phyloP scores from a whole-genome alignment of 2,888 invertebrate genomes.

The Acronicta alni region DNA sequence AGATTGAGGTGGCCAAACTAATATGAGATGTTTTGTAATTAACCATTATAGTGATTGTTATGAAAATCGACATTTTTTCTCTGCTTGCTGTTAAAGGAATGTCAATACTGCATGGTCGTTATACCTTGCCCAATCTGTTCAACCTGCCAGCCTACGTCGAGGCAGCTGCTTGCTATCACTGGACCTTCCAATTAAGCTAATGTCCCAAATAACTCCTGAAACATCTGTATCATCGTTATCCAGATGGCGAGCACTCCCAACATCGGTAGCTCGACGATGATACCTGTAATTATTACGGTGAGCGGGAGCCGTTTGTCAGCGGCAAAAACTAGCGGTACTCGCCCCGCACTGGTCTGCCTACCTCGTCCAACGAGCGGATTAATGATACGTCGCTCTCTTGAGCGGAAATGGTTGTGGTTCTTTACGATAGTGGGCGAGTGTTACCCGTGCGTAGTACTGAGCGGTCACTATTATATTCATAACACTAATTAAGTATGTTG shows the following conservation, averaged over 20 bases:
- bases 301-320: conserved; percentile 62
- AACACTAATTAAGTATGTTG: too few relatives aligned
- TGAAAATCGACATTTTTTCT: too few relatives aligned
- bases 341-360: conserved; percentile 6
- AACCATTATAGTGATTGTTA: too few relatives aligned
- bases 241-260: conserved; percentile 2
- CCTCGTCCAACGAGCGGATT: conserved; percentile 39
- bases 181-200: neutral
- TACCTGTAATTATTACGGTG: conserved; percentile 65
- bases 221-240: conserved; percentile 7
- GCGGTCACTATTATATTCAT: too few relatives aligned
- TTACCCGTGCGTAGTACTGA: too few relatives aligned
- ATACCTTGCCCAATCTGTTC: too few relatives aligned
- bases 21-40: too few relatives aligned
- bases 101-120: too few relatives aligned
- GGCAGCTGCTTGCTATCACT: neutral
- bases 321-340: conserved; percentile 35
- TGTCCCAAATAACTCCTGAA: conserved; percentile 6
- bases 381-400: conserved; percentile 54
- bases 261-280: conserved; percentile 53
- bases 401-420: neutral
- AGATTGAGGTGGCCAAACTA: too few relatives aligned
- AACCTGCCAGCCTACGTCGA: too few relatives aligned
- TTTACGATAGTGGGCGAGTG: too few relatives aligned
- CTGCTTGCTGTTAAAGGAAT: too few relatives aligned